These are phyloP conservation scores for Phengaris alcon DNA, from an alignment of 2,888 invertebrate genomes.

Conservation along the genomic window DNA sequence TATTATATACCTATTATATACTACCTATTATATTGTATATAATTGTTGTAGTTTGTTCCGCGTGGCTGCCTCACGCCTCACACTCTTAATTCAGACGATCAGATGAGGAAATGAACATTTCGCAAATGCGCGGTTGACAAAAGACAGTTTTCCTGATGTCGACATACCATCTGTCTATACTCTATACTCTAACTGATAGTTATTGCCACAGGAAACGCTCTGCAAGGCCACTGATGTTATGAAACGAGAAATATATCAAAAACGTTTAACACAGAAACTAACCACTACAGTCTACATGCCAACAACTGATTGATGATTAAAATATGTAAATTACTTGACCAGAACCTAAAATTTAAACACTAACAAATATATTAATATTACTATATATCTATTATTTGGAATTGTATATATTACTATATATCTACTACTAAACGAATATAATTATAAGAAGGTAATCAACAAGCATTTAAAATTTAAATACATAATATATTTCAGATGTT, in stretches of 20 bases:
- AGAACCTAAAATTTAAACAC: no score
- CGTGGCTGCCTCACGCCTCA: neutral
- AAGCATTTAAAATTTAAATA: no score
- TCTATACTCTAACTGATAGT: neutral
- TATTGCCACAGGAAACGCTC: slow-evolving; percentile 17
- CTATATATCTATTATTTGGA: no score
- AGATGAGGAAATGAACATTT: slow-evolving; percentile 10
- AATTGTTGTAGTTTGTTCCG: neutral
- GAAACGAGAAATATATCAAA: slow-evolving; percentile 15
- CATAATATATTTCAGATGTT: no score
- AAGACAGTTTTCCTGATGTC: slow-evolving; percentile 17
- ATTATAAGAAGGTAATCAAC: no score
- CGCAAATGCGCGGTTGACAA: slow-evolving; percentile 18
- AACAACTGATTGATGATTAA: neutral
- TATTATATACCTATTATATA: neutral
- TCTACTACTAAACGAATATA: no score
- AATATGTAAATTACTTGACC: no score
- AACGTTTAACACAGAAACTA: neutral
- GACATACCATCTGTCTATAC: slow-evolving; percentile 1
- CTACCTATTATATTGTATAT: neutral
- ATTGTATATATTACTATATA: no score
- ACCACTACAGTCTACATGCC: neutral
- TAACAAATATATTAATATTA: no score
- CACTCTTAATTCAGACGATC: slow-evolving; percentile 1
- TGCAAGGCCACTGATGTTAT: slow-evolving; percentile 5